A percentile compares a stretch with the other conserved stretches of the same genome.
phyloP scores from a whole-genome alignment of 2,888 invertebrate genomes.

The Tromatobia lineatoria region DNA sequence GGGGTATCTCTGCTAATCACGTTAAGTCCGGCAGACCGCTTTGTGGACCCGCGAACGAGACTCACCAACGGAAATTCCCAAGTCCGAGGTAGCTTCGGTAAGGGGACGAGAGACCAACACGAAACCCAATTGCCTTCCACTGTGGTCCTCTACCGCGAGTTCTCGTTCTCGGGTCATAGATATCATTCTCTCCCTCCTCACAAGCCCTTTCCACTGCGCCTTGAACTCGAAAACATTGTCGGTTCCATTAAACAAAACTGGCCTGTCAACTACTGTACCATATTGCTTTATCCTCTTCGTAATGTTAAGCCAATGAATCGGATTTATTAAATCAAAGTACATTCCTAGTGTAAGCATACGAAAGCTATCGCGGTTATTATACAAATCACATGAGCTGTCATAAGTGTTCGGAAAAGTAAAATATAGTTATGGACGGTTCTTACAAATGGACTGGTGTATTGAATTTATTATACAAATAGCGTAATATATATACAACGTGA shows the following conservation, averaged over 20 bases:
- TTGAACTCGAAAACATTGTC: constrained; percentile 46
- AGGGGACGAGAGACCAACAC: constrained; percentile 60
- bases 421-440: no score
- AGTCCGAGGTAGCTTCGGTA: constrained; percentile 71
- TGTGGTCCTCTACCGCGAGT: constrained; percentile 55
- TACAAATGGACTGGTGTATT: no score
- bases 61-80: constrained; percentile 79
- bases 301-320: background rate
- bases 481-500: no score
- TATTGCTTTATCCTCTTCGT: constrained; percentile 3
- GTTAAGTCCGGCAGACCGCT: constrained; percentile 85
- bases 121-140: constrained; percentile 70
- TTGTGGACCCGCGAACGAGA: constrained; percentile 79
- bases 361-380: no score
- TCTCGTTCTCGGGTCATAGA: constrained; percentile 65
- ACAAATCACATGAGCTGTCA: no score
- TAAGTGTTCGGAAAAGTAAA: no score
- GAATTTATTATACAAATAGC: no score
- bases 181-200: constrained; percentile 48
- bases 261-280: background rate
- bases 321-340: background rate
- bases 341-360: background rate
- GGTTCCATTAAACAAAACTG: constrained; percentile 10
- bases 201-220: constrained; percentile 38
- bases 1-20: constrained; percentile 84